Percentiles rank a stretch among this genome's conserved stretches.
Evolutionary conservation across 2,797 vertebrate genomes (phyloP).

Genomic region (Chaunax sp.): DNA sequence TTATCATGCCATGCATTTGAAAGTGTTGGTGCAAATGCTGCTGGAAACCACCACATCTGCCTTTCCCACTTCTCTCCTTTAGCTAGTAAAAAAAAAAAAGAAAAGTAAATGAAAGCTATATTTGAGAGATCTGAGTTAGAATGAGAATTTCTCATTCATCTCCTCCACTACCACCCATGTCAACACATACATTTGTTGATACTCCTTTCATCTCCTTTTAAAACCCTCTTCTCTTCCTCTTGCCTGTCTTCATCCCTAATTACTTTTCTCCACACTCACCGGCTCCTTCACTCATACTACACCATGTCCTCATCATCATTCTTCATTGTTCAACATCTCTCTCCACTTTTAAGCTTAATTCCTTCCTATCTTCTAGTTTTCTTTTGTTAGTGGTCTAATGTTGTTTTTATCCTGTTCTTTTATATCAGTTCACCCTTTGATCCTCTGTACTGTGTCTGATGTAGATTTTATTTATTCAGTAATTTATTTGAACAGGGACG

Average conservation of each 20-base stretch:
- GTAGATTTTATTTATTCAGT: too few relatives aligned
- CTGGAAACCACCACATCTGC: not conserved
- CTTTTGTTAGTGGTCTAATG: not conserved
- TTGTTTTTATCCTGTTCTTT: slow-evolving; percentile 1
- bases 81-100: not conserved
- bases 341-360: not conserved
- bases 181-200: not conserved
- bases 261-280: slow-evolving; percentile 14
- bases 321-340: slow-evolving; percentile 6
- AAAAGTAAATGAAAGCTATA: not conserved
- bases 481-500: too few relatives aligned
- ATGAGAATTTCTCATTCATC: not conserved
- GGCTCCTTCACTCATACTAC: not conserved
- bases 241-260: slow-evolving; percentile 7
- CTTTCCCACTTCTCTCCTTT: slow-evolving; percentile 1
- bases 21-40: not conserved
- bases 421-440: not conserved
- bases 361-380: not conserved
- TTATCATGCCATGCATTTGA: not conserved
- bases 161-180: not conserved
- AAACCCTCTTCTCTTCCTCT: slow-evolving; percentile 1
- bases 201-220: not conserved
- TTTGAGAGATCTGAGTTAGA: slow-evolving; percentile 2
- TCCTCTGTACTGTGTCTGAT: not conserved
- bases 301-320: not conserved